These are phyloP conservation scores for Pterocles gutturalis DNA, from an alignment of 2,113 vertebrate species.

Conservation along the genomic window DNA sequence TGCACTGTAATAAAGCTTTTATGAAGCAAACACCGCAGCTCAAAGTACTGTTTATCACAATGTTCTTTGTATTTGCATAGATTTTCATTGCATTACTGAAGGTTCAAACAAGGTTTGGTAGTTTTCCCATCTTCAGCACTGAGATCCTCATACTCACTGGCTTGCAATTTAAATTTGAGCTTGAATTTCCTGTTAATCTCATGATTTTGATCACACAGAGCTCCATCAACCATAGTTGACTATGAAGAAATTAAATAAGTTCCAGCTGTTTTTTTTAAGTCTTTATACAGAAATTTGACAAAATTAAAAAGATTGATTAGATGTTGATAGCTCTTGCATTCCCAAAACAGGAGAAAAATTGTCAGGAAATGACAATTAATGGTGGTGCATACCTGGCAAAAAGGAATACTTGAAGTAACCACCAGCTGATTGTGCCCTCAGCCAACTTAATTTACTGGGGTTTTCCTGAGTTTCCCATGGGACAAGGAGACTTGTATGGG, in stretches of 20 bases:
- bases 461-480: neutral
- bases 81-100: neutral
- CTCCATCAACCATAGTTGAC: neutral
- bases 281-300: neutral
- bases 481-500: neutral
- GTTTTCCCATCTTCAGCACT: neutral
- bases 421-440: neutral
- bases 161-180: neutral
- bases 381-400: neutral
- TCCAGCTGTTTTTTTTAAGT: neutral
- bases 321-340: neutral
- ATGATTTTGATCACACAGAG: neutral
- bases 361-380: neutral
- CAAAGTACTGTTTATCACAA: neutral
- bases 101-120: neutral
- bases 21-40: neutral
- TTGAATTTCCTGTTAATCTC: neutral
- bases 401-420: neutral
- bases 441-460: fast-evolving
- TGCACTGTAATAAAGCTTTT: neutral
- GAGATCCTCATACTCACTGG: neutral
- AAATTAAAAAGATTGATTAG: neutral
- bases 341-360: neutral
- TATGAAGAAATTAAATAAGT: neutral
- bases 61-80: neutral